These are phyloP conservation scores for Eleutherodactylus coqui DNA, from an alignment of 2,797 vertebrate genomes.

Conservation along the genomic window DNA sequence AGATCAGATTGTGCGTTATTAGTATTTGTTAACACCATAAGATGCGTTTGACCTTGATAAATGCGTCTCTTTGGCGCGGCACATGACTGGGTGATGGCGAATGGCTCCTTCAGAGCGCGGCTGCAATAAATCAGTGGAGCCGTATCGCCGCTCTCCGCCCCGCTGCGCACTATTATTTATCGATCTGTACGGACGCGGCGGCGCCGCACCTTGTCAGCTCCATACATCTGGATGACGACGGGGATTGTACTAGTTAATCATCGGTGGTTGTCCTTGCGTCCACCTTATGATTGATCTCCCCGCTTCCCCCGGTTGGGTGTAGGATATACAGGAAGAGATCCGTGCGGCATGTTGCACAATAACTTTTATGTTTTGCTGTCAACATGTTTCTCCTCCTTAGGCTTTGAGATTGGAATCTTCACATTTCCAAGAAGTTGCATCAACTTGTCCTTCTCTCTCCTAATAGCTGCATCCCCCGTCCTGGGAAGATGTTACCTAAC, in stretches of 20 bases:
- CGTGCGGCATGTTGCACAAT: no score
- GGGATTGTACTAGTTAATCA: neutral
- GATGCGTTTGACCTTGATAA: neutral
- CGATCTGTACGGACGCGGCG: neutral
- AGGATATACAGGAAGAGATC: no score
- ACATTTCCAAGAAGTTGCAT: no score
- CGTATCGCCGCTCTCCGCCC: constrained; percentile 17
- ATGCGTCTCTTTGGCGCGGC: constrained; percentile 1
- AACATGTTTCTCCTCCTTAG: no score
- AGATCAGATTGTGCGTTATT: neutral
- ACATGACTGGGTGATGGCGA: neutral
- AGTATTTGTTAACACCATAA: neutral
- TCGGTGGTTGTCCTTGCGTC: neutral
- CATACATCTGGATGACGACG: neutral
- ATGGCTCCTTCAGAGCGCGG: neutral
- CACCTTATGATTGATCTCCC: no score
- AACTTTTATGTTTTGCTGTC: no score
- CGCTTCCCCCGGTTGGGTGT: no score
- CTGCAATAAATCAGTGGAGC: constrained; percentile 26
- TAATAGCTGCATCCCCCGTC: no score
- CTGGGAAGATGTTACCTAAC: no score
- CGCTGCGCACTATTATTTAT: constrained; percentile 50
- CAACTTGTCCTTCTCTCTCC: no score
- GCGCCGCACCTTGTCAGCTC: neutral
- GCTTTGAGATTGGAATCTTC: no score